Conservation (phyloP, 1,140 invertebrate genomes). For the Drosophila pseudoananassae region DNA sequence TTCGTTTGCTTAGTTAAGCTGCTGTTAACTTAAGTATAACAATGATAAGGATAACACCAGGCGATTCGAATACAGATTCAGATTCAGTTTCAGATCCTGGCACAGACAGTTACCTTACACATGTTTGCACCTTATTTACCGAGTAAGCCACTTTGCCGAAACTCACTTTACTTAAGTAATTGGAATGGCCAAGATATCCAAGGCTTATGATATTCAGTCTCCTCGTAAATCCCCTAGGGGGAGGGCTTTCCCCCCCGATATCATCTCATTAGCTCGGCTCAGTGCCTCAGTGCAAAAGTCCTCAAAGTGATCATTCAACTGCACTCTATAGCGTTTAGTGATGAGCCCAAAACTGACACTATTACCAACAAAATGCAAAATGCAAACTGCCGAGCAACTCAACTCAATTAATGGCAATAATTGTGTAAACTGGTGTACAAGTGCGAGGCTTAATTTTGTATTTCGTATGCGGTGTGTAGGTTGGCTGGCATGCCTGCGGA, state of each 20-base stretch:
- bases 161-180: constrained; percentile 69
- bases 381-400: background rate
- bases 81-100: background rate
- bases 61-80: constrained; percentile 28
- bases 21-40: constrained; percentile 81
- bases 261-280: constrained; percentile 34
- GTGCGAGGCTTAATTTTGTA: constrained; percentile 56
- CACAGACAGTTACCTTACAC: constrained; percentile 4
- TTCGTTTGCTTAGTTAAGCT: constrained; percentile 66
- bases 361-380: too few species aligned
- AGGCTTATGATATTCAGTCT: constrained; percentile 22
- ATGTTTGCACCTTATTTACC: constrained; percentile 75
- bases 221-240: background rate
- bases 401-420: constrained; percentile 73
- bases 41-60: constrained; percentile 78
- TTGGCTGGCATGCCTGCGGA: constrained; percentile 21
- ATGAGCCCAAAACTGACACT: background rate
- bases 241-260: background rate
- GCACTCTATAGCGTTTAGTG: constrained; percentile 8
- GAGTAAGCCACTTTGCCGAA: constrained; percentile 62
- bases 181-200: constrained; percentile 49
- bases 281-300: background rate
- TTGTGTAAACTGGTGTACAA: constrained; percentile 72
- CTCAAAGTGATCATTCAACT: constrained; percentile 32
- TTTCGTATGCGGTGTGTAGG: constrained; percentile 18